phyloP scores from a whole-genome alignment of 2,797 vertebrate species.

The Gambusia yucatana region DNA sequence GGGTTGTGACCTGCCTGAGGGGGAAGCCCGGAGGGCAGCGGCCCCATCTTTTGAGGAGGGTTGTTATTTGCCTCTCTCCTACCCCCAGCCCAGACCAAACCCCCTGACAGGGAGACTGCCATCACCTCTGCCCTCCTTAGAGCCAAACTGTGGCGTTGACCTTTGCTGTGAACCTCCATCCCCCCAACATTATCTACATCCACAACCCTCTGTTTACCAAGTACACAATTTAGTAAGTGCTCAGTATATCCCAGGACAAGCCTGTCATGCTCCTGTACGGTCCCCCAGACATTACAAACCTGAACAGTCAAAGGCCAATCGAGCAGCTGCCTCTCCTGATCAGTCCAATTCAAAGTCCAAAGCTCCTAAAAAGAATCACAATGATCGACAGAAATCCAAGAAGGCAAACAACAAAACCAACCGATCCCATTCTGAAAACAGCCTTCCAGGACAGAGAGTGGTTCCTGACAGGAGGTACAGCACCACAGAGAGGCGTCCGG shows the following conservation, averaged over 20 bases:
- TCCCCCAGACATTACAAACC: conserved; percentile 68
- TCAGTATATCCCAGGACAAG: conserved; percentile 83
- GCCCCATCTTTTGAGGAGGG: conserved; percentile 73
- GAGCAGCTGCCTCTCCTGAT: conserved; percentile 73
- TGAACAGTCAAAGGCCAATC: conserved; percentile 57
- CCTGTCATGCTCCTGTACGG: conserved; percentile 60
- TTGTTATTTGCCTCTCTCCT: conserved; percentile 71
- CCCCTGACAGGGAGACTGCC: conserved; percentile 69
- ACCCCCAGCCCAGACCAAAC: conserved; percentile 68
- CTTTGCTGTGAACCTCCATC: conserved; percentile 70
- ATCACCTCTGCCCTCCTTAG: conserved; percentile 71
- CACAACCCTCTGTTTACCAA: conserved; percentile 64
- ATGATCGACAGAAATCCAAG: conserved; percentile 68
- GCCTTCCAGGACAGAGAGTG: conserved; percentile 79
- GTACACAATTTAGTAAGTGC: conserved; percentile 81
- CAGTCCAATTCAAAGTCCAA: conserved; percentile 57
- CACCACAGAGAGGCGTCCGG: conserved; percentile 78
- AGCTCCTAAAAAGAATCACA: conserved; percentile 79
- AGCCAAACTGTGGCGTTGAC: conserved; percentile 73
- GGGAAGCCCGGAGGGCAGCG: conserved; percentile 62
- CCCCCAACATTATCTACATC: conserved; percentile 66
- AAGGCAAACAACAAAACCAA: conserved; percentile 79
- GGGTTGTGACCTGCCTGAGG: conserved; percentile 72
- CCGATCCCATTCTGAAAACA: conserved; percentile 88
- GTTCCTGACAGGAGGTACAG: conserved; percentile 81